These are phyloP conservation scores for Crypturellus undulatus DNA, from an alignment of 2,113 vertebrate genomes.

Conservation along the genomic window DNA sequence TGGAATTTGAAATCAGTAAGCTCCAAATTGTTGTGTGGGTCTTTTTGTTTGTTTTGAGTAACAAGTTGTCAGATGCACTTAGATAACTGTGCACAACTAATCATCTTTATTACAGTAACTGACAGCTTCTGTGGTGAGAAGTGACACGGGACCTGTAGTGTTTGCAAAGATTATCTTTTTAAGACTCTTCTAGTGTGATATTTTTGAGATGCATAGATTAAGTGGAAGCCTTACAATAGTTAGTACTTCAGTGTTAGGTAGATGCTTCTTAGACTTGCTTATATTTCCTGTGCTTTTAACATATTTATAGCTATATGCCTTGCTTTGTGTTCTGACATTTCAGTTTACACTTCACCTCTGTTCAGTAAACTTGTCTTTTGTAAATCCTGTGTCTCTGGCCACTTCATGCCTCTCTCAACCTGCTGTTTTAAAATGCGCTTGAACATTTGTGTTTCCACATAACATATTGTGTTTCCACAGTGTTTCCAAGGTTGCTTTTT, in stretches of 20 bases:
- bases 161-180: neutral
- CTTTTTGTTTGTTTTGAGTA: neutral
- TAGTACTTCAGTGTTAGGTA: neutral
- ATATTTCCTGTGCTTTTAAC: neutral
- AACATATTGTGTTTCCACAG: neutral
- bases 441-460: neutral
- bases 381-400: neutral
- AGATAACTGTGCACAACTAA: neutral
- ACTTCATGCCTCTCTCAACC: neutral
- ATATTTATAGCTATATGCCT: rapidly evolving
- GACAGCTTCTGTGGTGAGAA: neutral
- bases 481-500: neutral
- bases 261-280: neutral
- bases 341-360: neutral
- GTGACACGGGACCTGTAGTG: neutral
- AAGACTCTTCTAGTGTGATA: neutral
- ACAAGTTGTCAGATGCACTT: neutral
- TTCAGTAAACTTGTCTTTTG: neutral
- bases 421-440: neutral
- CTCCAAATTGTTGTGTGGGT: neutral
- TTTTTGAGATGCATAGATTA: neutral
- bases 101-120: neutral
- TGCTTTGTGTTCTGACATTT: neutral
- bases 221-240: neutral
- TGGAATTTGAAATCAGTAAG: neutral